phyloP scores from a whole-genome alignment of 2,113 vertebrate genomes.

The Lampris incognitus region DNA sequence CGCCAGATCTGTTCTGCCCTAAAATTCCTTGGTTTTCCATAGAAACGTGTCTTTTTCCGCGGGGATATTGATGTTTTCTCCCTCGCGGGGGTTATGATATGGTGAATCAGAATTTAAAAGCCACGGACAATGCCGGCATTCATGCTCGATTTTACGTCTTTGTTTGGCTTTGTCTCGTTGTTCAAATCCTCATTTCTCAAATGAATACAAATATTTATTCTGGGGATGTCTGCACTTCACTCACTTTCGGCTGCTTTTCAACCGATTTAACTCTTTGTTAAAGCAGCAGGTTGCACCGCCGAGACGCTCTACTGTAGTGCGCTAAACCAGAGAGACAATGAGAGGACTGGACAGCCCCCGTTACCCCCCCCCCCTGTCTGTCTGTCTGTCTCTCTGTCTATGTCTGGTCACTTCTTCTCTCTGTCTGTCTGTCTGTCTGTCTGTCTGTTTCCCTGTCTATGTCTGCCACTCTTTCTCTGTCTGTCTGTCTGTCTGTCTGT shows the following conservation, averaged over 20 bases:
- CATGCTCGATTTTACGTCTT: constrained; percentile 82
- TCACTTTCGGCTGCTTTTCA: constrained; percentile 89
- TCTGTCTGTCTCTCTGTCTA: not conserved
- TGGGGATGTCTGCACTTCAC: constrained; percentile 86
- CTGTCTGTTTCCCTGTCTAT: not conserved
- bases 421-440: not conserved
- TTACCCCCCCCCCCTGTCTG: constrained; percentile 18
- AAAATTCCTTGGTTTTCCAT: constrained; percentile 99
- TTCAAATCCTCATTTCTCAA: constrained; percentile 84
- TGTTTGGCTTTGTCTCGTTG: constrained; percentile 79
- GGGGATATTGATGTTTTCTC: constrained; percentile 99
- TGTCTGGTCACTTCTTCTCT: not conserved
- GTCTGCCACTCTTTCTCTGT: not conserved
- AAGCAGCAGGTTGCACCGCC: constrained; percentile 93
- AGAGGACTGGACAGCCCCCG: constrained; percentile 78
- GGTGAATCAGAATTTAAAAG: constrained; percentile 97
- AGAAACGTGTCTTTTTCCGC: constrained; percentile 97
- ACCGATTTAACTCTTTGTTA: constrained; percentile 88
- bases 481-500: not conserved
- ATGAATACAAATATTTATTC: constrained; percentile 96
- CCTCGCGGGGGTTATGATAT: constrained; percentile 99
- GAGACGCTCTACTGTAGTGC: constrained; percentile 86
- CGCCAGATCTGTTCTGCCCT: constrained; percentile 91
- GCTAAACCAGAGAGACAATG: constrained; percentile 81
- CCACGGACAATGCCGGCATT: constrained; percentile 93